These are phyloP conservation scores for Silurus aristotelis DNA, from an alignment of 2,797 vertebrate genomes.

Conservation along the genomic window DNA sequence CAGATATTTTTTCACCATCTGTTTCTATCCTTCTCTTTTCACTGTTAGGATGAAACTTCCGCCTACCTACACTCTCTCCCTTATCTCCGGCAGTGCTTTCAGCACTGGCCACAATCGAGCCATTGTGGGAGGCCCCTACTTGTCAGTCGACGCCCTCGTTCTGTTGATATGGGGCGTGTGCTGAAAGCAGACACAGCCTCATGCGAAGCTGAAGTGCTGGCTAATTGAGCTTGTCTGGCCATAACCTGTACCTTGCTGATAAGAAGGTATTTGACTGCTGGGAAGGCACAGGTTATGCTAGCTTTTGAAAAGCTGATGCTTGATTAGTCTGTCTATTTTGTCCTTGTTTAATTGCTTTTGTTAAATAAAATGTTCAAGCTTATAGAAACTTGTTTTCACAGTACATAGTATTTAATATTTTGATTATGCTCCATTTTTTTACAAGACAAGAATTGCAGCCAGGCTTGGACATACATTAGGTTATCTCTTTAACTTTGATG, in stretches of 20 bases:
- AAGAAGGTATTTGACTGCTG: slow-evolving; percentile 73
- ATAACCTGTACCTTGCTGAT: slow-evolving; percentile 75
- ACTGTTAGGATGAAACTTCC: slow-evolving; percentile 24
- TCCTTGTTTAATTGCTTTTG: slow-evolving; percentile 32
- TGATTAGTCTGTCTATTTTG: slow-evolving; percentile 42
- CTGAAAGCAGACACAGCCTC: slow-evolving; percentile 65
- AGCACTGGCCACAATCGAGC: slow-evolving; percentile 64
- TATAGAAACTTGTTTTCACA: slow-evolving; percentile 6
- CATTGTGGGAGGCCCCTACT: slow-evolving; percentile 67
- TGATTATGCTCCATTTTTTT: background rate
- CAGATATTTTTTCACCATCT: slow-evolving; percentile 28
- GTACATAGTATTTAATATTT: background rate
- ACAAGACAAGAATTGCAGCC: slow-evolving; percentile 28
- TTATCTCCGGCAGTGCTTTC: slow-evolving; percentile 60
- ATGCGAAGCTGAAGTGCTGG: slow-evolving; percentile 66
- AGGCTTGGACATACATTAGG: slow-evolving; percentile 39
- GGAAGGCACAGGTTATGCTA: slow-evolving; percentile 47
- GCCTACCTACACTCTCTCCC: slow-evolving; percentile 53
- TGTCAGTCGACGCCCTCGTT: slow-evolving; percentile 74
- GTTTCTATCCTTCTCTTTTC: slow-evolving; percentile 38
- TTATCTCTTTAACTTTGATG: slow-evolving; percentile 38
- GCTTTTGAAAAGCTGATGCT: slow-evolving; percentile 44
- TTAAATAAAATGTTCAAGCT: slow-evolving; percentile 39
- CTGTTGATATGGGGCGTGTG: slow-evolving; percentile 72
- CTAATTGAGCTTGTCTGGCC: slow-evolving; percentile 78